Evolutionary conservation across 2,888 invertebrate genomes (phyloP), one percentile per base, ranked within the genome.

Genomic region (Pedicia rivosa): DNA sequence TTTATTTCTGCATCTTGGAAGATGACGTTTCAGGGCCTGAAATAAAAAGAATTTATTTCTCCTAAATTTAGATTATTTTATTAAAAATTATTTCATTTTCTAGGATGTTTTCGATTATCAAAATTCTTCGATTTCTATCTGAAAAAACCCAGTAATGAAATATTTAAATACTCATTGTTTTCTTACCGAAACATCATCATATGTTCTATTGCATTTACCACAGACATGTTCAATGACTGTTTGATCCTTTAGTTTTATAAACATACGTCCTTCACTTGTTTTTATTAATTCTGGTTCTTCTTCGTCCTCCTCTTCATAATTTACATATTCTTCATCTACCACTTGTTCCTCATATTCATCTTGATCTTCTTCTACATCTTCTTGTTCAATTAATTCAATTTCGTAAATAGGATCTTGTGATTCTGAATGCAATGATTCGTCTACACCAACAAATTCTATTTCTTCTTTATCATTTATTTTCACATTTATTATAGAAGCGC

Each of bases 151-250:
- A n/a, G n/a, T n/a, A n/a, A n/a, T n/a, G n/a, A n/a, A n/a, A n/a
- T n/a, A n/a, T n/a, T n/a, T n/a, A n/a, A n/a, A n/a, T n/a, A n/a
- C n/a, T n/a, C n/a, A n/a, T n/a, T n/a, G n/a, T n/a, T n/a, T n/a
- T n/a, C n/a, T n/a, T 3, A 22, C 19, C 3, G 5, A n/a, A 13
- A 13, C n/a, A 17, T 32, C 32, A 20, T 32, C 22, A 32, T 20
- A 60, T n/a, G 53, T 50, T 40, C 53, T 55, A 38, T 49, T 55
- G 42, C 61, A 61, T 40, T 58, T 59, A 10, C 56, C 58, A 22
- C 62, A 61, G n/a, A 61, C 53, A 42, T 62, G 62, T 39, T 60
- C 60, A 4, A 57, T 46, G 30, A 57, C 50, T 12, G 36, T 35
- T 29, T 32, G 22, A 9, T 37, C 34, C 14, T 39, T 33, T 13